Evolutionary conservation across 2,888 invertebrate genomes (phyloP), one percentile per base, ranked within the genome.

Genomic region (Nipponacmea schrenckii): DNA sequence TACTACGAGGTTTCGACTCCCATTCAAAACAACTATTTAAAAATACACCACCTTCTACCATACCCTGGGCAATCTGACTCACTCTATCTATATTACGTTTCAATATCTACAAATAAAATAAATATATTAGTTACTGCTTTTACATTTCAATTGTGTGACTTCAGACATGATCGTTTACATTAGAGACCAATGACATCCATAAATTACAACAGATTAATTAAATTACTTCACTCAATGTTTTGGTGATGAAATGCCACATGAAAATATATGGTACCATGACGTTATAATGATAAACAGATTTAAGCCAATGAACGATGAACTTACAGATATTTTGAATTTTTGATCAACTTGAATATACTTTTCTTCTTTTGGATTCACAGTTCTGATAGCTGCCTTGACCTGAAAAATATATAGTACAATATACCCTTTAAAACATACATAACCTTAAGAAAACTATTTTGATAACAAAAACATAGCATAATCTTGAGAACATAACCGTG

Each of bases 11-110:
- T 62, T 80, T 81, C 7, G 95, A 97, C 86, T 98, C 97, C 98
- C 98, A 99, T 89, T 97, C 95, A 87, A 97, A 96, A 89, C 97
- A 97, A 89, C 96, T 96, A 91, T 97, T 95, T 80, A 98, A 92
- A 88, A 96, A 95, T 90, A 95, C 95, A 14, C 96, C 95, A 74
- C 94, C 91, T 88, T 97, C 96, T 75, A 96, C 93, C 81, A 96
- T 93, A 89, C 94, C 93, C 91, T 95, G 93, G 17, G 95, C 94
- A 70, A 98, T 94, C 62, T 94, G 93, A 89, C 96, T 96, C 71
- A 98, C 91, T 81, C 98, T 92, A 90, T 96, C 93, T 14, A 98
- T 97, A 87, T 98, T 98, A 68, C 95, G 92, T 74, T 98, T 93
- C 89, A 99, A 97, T 68, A 97, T 92, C 90, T 90, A 75, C 15